Percentiles rank a stretch among this genome's conserved stretches.
These are phyloP conservation scores for Mastacembelus armatus DNA, from an alignment of 2,797 vertebrate species.

Conservation along the genomic window DNA sequence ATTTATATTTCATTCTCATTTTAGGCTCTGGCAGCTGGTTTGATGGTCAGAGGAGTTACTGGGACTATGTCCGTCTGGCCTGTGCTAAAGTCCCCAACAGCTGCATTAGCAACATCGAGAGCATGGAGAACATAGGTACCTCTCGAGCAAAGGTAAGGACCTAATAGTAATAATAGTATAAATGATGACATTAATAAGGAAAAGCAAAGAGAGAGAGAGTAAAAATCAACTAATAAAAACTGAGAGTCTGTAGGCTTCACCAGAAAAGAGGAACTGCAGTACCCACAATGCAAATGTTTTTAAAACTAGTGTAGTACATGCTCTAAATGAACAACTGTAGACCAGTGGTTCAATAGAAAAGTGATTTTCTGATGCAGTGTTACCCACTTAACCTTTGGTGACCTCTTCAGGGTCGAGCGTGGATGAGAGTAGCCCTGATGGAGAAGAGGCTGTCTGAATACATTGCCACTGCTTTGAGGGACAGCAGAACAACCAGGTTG, in stretches of 20 bases:
- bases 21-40: slow-evolving; percentile 96
- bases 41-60: slow-evolving; percentile 95
- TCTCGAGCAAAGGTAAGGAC: slow-evolving; percentile 93
- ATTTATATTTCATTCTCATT: background rate
- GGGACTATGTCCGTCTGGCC: slow-evolving; percentile 95
- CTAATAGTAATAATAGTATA: background rate
- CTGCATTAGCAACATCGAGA: slow-evolving; percentile 98
- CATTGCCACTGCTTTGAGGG: slow-evolving; percentile 92
- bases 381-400: background rate
- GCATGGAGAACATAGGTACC: slow-evolving; percentile 96
- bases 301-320: too few relatives aligned
- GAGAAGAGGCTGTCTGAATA: slow-evolving; percentile 97
- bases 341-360: too few relatives aligned
- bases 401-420: slow-evolving; percentile 90
- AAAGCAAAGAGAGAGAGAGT: background rate
- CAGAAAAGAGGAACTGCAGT: too few relatives aligned
- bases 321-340: too few relatives aligned
- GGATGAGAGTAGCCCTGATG: slow-evolving; percentile 97
- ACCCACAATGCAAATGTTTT: too few relatives aligned
- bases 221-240: too few relatives aligned
- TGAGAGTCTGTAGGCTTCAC: too few relatives aligned
- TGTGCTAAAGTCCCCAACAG: slow-evolving; percentile 97
- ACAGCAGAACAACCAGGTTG: slow-evolving; percentile 93
- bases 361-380: background rate
- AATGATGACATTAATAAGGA: background rate